These are phyloP conservation scores for Thaumatotibia leucotreta DNA, from an alignment of 1,140 invertebrate genomes.

Conservation along the genomic window DNA sequence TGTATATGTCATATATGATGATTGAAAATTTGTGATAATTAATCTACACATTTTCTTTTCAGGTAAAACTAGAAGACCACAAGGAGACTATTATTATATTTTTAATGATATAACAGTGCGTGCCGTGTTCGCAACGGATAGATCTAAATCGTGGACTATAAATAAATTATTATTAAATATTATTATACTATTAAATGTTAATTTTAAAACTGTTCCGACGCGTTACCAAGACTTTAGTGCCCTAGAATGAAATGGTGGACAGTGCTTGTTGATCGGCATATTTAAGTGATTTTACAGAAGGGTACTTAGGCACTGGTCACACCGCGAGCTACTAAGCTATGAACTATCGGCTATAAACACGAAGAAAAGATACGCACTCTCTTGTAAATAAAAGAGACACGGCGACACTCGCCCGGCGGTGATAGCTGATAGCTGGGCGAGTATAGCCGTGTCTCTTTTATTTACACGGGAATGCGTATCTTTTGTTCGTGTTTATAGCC, in stretches of 20 bases:
- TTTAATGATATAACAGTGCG: slow-evolving; percentile 5
- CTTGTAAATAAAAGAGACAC: too few relatives aligned
- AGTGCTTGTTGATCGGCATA: not conserved
- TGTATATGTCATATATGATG: too few relatives aligned
- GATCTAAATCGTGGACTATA: slow-evolving; percentile 12
- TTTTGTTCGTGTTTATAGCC: too few relatives aligned
- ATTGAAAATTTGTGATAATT: too few relatives aligned
- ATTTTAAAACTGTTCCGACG: slow-evolving; percentile 6
- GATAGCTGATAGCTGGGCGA: too few relatives aligned
- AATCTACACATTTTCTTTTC: not conserved
- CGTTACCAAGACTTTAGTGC: not conserved
- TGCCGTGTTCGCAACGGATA: slow-evolving; percentile 1
- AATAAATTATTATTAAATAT: slow-evolving; percentile 14
- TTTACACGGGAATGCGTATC: too few relatives aligned
- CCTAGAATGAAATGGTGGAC: not conserved
- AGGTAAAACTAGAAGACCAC: slow-evolving; percentile 3
- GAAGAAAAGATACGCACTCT: too few relatives aligned
- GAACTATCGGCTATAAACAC: too few relatives aligned
- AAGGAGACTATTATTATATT: slow-evolving; percentile 12
- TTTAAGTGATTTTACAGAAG: not conserved
- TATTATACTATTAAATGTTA: slow-evolving; percentile 13
- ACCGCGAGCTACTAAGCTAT: too few relatives aligned
- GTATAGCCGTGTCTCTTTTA: too few relatives aligned
- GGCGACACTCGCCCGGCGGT: too few relatives aligned
- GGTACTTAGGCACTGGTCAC: too few relatives aligned